Evolutionary conservation across 2,113 vertebrate genomes (phyloP).

Genomic region (Hydrochoerus hydrochaeris): DNA sequence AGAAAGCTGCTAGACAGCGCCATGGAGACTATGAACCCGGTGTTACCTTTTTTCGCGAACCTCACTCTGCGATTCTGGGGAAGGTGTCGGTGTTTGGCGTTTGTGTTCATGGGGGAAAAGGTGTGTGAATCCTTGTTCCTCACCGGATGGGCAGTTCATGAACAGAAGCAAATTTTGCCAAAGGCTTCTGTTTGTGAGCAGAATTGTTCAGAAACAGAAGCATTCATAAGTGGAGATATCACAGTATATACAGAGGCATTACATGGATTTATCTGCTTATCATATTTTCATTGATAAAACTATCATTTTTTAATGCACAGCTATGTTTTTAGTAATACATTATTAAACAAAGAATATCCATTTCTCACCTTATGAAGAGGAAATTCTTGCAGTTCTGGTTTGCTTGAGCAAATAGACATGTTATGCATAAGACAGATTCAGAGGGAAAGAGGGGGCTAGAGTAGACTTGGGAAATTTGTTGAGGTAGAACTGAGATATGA

Average conservation of each 20-base stretch:
- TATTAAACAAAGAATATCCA: not conserved
- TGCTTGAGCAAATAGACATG: not conserved
- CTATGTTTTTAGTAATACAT: not conserved
- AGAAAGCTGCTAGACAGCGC: not conserved
- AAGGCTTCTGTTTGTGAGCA: not conserved
- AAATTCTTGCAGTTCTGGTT: not conserved
- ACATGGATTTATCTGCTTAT: not conserved
- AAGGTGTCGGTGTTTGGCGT: too few relatives aligned
- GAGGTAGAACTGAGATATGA: not conserved
- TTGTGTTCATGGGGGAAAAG: not conserved
- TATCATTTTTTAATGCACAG: not conserved
- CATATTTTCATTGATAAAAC: not conserved
- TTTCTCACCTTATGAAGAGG: conserved; percentile 11
- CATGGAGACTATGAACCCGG: not conserved
- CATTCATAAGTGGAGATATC: not conserved
- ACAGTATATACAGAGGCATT: not conserved
- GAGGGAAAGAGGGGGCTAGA: not conserved
- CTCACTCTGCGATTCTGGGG: not conserved
- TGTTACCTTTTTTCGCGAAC: not conserved
- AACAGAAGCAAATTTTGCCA: not conserved
- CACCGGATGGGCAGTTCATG: not conserved
- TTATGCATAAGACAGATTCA: not conserved
- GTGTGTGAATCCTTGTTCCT: not conserved
- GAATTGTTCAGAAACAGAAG: not conserved
- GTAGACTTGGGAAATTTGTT: not conserved